Evolutionary conservation across 2,888 invertebrate genomes (phyloP).

Genomic region (Nomada fucata): DNA sequence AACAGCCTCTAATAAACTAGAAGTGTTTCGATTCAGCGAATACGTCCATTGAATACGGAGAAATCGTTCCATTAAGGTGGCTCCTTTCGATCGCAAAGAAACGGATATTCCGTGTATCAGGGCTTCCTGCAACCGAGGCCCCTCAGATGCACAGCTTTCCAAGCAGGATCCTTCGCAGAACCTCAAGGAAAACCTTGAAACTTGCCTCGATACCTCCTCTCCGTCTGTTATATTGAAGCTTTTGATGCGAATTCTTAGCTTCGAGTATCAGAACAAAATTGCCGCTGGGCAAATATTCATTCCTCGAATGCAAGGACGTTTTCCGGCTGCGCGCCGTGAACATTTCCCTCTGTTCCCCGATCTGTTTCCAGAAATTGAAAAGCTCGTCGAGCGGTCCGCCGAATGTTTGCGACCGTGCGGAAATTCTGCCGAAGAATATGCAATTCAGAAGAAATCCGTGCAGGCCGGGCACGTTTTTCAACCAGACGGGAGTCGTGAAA

Average conservation of each 20-base stretch:
- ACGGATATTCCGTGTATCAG: slow-evolving; percentile 19
- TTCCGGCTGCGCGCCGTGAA: background rate
- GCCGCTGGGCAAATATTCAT: slow-evolving; percentile 33
- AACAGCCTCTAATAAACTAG: slow-evolving; percentile 22
- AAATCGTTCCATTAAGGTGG: slow-evolving; percentile 17
- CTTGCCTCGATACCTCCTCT: slow-evolving; percentile 4
- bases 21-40: slow-evolving; percentile 5
- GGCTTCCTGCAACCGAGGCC: background rate
- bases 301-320: slow-evolving; percentile 3
- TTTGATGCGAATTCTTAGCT: slow-evolving; percentile 18
- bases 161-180: background rate
- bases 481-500: no score
- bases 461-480: no score
- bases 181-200: slow-evolving; percentile 10
- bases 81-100: slow-evolving; percentile 9
- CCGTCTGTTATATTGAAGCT: background rate
- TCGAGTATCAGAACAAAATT: slow-evolving; percentile 15
- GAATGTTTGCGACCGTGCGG: slow-evolving; percentile 4
- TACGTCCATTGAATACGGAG: background rate
- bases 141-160: background rate
- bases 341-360: slow-evolving; percentile 14
- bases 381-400: background rate
- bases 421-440: background rate
- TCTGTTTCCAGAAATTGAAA: slow-evolving; percentile 20
- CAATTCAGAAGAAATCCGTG: no score